phyloP scores from a whole-genome alignment of 2,113 vertebrate species.

The Stegastes partitus region DNA sequence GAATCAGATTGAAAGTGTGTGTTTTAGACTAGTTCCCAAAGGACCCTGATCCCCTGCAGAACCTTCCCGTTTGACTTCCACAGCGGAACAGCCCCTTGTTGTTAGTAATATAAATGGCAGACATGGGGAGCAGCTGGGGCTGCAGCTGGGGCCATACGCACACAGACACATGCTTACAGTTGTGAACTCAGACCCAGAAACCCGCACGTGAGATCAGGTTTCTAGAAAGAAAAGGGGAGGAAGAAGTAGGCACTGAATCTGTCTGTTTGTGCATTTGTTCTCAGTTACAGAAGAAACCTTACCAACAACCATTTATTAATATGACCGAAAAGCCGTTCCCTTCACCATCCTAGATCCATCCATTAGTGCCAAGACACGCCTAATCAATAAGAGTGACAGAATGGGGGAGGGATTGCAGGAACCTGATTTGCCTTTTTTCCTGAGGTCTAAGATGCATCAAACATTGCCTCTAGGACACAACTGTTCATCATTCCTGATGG shows the following conservation, averaged over 20 bases:
- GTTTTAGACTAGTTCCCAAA: constrained; percentile 34
- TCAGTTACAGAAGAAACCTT: neutral
- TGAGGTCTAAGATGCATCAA: constrained; percentile 11
- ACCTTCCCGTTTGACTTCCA: constrained; percentile 11
- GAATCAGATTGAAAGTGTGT: neutral
- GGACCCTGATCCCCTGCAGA: constrained; percentile 30
- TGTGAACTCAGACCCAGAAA: neutral
- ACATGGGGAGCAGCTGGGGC: constrained; percentile 56
- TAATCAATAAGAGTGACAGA: constrained; percentile 52
- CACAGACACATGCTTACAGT: constrained; percentile 11
- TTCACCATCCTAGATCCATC: constrained; percentile 8
- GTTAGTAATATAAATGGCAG: constrained; percentile 26
- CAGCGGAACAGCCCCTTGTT: constrained; percentile 47
- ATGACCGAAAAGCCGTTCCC: constrained; percentile 7
- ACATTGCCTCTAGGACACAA: constrained; percentile 8
- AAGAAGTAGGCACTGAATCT: neutral
- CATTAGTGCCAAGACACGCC: constrained; percentile 19
- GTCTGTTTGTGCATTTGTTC: constrained; percentile 23
- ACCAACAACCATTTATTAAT: constrained; percentile 20
- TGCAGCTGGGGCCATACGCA: constrained; percentile 34
- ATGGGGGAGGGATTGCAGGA: constrained; percentile 24
- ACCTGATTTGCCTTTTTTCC: constrained; percentile 12
- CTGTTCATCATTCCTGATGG: constrained; percentile 20
- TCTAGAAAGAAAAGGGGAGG: neutral
- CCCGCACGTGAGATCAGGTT: constrained; percentile 12